A percentile compares a stretch with the other conserved stretches of the same genome.
Evolutionary conservation across 2,888 invertebrate genomes (phyloP).

Genomic region (Flexamia atlantica): DNA sequence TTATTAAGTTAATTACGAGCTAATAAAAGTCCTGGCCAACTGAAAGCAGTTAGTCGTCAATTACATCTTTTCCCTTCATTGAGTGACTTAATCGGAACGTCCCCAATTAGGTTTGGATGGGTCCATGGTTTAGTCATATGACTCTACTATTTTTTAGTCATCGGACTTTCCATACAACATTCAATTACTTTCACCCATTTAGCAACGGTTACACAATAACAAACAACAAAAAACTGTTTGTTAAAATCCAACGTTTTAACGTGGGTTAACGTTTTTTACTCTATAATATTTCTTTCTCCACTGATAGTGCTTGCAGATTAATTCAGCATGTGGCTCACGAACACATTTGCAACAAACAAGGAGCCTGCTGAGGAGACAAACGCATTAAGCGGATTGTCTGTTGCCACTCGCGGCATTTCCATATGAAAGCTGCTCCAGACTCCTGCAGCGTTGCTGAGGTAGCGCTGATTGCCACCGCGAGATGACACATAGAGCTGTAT

Average conservation of each 20-base stretch:
- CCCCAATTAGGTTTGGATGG: not conserved
- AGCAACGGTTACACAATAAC: too few relatives aligned
- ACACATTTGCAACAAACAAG: conserved; percentile 27
- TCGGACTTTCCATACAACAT: too few relatives aligned
- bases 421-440: conserved; percentile 33
- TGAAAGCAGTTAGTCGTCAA: not conserved
- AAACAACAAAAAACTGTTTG: too few relatives aligned
- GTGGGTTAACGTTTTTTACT: too few relatives aligned
- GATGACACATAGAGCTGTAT: not conserved
- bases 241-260: too few relatives aligned
- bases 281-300: too few relatives aligned
- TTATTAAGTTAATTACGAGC: too few relatives aligned
- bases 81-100: not conserved
- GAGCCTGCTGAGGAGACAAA: conserved; percentile 18
- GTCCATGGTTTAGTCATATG: too few relatives aligned
- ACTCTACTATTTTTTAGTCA: too few relatives aligned
- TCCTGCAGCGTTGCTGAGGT: not conserved
- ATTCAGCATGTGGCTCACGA: not conserved
- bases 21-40: too few relatives aligned
- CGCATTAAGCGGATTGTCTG: conserved; percentile 29
- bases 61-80: not conserved
- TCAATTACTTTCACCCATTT: too few relatives aligned
- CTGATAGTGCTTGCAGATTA: not conserved
- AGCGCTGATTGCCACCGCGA: not conserved
- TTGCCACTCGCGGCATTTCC: conserved; percentile 30